Conservation (phyloP, 2,888 invertebrate genomes). For the Metellina segmentata region DNA sequence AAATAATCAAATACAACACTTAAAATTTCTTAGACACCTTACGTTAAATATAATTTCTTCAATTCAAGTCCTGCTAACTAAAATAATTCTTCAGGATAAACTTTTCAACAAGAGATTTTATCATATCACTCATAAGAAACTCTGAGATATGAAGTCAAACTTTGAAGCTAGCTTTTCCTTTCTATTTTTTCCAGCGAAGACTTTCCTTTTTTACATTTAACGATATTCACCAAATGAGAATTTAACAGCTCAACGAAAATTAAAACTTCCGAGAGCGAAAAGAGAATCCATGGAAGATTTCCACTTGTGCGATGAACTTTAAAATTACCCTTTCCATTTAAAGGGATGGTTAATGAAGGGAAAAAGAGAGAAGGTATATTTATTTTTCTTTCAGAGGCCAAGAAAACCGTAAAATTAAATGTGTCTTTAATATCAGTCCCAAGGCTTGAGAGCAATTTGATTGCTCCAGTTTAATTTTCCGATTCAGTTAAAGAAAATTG, state of each 20-base stretch:
- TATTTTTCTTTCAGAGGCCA: neutral
- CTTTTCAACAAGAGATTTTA: neutral
- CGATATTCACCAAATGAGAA: neutral
- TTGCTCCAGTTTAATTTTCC: conserved; percentile 26
- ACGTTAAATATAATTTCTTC: too few species aligned
- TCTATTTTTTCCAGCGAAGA: neutral
- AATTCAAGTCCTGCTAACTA: too few species aligned
- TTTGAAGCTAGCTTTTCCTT: neutral
- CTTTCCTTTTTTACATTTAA: neutral
- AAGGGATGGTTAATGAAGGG: conserved; percentile 13
- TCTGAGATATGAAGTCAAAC: neutral
- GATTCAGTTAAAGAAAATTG: conserved; percentile 14
- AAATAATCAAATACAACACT: too few species aligned
- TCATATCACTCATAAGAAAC: neutral
- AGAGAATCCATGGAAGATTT: neutral
- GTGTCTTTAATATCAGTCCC: neutral
- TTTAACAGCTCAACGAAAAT: neutral
- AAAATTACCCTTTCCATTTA: conserved; percentile 29
- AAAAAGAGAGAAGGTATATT: conserved; percentile 2
- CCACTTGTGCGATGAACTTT: neutral
- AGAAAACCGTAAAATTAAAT: neutral
- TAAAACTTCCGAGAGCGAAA: neutral
- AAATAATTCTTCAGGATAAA: neutral
- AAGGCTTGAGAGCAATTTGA: neutral
- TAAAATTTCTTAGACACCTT: too few species aligned